Evolutionary conservation across 1,140 invertebrate genomes (phyloP).

Genomic region (Oscheius sp.): DNA sequence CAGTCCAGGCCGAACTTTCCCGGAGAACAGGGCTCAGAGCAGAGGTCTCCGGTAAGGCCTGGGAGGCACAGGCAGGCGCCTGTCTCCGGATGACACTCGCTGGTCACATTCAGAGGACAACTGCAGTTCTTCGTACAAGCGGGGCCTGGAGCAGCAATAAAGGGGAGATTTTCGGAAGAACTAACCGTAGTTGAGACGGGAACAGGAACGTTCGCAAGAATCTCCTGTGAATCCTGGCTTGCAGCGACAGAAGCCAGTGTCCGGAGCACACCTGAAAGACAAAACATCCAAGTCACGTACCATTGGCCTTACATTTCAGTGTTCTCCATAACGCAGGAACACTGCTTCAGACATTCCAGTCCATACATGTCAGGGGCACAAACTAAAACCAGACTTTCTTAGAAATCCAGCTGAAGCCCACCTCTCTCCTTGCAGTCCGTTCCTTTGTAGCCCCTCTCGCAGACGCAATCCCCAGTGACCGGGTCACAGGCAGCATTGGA

Average conservation of each 20-base stretch:
- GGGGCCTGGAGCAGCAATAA: conserved; percentile 3
- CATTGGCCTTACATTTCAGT: conserved; percentile 39
- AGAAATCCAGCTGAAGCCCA: conserved; percentile 67
- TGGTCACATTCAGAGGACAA: conserved; percentile 43
- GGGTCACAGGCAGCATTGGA: conserved; percentile 65
- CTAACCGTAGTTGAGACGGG: conserved; percentile 15
- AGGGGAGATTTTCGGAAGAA: neutral
- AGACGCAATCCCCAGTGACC: conserved; percentile 57
- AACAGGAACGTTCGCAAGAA: conserved; percentile 21
- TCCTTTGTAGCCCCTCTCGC: conserved; percentile 54
- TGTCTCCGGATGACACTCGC: conserved; percentile 73
- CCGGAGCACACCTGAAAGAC: conserved; percentile 73
- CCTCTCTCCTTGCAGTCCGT: conserved; percentile 44
- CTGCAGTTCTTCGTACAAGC: conserved; percentile 46
- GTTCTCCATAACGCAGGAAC: conserved; percentile 53
- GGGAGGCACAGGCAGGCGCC: conserved; percentile 84
- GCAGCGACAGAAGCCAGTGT: conserved; percentile 79
- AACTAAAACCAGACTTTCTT: conserved; percentile 35
- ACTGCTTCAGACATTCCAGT: conserved; percentile 62
- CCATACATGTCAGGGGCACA: conserved; percentile 66
- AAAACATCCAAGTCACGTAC: too few species aligned
- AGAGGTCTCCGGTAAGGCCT: conserved; percentile 59
- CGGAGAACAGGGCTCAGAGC: conserved; percentile 68
- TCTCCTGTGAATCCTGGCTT: conserved; percentile 67
- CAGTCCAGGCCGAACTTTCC: conserved; percentile 63